A percentile compares a stretch with the other conserved stretches of the same genome.
Evolutionary conservation across 2,113 vertebrate genomes (phyloP).

Genomic region (Pterocles orientalis): DNA sequence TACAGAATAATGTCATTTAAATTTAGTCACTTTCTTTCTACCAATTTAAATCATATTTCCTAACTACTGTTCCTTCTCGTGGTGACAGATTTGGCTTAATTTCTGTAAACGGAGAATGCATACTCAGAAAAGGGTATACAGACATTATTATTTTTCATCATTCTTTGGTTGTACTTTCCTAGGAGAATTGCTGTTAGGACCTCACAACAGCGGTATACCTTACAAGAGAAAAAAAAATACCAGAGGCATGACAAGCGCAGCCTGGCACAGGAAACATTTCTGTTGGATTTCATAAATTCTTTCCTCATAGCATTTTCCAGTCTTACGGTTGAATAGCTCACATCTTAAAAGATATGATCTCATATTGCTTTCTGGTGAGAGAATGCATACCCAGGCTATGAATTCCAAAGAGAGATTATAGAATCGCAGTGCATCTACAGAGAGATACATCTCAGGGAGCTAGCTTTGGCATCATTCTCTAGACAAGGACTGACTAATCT

Average conservation of each 20-base stretch:
- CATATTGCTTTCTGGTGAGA: not conserved
- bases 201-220: not conserved
- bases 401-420: not conserved
- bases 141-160: not conserved
- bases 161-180: not conserved
- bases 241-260: not conserved
- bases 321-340: not conserved
- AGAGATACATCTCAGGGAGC: not conserved
- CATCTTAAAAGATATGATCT: not conserved
- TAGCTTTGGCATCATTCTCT: not conserved
- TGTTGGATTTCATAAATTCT: not conserved
- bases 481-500: not conserved
- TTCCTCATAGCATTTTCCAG: not conserved
- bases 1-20: not conserved
- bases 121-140: not conserved
- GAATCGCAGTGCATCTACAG: not conserved
- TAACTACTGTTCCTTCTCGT: not conserved
- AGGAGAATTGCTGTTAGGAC: not conserved
- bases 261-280: accelerated
- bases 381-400: not conserved
- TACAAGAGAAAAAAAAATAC: not conserved
- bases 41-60: not conserved
- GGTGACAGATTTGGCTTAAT: not conserved
- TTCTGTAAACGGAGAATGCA: not conserved
- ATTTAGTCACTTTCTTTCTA: not conserved